Evolutionary conservation across 1,140 invertebrate genomes (phyloP), one percentile per base, ranked within the genome.

Genomic region (Drosophila serrata): DNA sequence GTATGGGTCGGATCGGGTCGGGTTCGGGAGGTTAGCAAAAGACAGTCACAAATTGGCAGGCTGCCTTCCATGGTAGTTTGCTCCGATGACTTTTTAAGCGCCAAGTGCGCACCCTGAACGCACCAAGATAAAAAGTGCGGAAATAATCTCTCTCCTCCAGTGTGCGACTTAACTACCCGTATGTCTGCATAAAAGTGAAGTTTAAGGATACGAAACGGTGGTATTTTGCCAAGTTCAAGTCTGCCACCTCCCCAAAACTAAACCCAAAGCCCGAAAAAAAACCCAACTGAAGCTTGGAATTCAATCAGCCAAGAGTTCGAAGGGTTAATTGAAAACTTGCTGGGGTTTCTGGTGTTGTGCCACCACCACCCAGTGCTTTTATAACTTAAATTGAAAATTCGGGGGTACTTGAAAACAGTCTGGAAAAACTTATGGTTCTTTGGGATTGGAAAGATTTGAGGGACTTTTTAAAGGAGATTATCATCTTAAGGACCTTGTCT

Each of bases 11-110:
- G 65, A 39, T 55, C 51, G 49, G n/a, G n/a, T n/a, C n/a, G n/a
- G n/a, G n/a, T 24, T 42, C n/a, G n/a, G 73, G 46, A 51, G 64
- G 72, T 59, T 77, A 60, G 74, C 51, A 56, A 77, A 78, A 76
- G 62, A 57, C 56, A 77, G 75, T 77, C 75, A 78, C 75, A 78
- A 78, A 78, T 78, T 78, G 75, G 75, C 75, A 78, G 75, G 75
- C 75, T 78, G 75, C 75, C 75, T 78, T 46, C 45, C 1, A 46
- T 78, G 58, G 33, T 58, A 62, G 75, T 78, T 78, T 63, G 75
- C 75, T 70, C 57, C 75, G 57, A 69, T 78, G 75, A 78, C 75
- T 78, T 78, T 78, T 78, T 78, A 69, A 78, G 75, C 75, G 65
- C 64, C 75, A 78, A 78, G 39, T 78, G 75, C 75, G 58, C 75